Conservation (phyloP, 2,113 vertebrate species). For the Gallinago jamesoni region DNA sequence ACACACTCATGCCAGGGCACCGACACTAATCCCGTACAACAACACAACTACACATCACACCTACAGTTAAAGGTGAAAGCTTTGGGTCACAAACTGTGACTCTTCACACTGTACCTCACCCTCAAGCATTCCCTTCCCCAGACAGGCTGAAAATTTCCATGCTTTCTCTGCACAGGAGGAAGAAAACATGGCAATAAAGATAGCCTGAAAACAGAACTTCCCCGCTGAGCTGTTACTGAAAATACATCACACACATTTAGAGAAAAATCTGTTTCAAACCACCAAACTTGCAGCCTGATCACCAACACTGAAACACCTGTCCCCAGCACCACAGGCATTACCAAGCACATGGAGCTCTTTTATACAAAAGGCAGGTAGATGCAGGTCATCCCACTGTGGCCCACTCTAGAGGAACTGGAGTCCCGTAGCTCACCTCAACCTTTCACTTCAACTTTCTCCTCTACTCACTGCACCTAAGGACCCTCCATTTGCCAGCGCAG, state of each 20-base stretch:
- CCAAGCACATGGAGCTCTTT: background rate
- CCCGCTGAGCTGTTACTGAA: background rate
- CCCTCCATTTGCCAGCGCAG: background rate
- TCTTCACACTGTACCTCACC: background rate
- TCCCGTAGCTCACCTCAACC: background rate
- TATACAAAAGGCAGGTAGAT: background rate
- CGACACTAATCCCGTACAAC: background rate
- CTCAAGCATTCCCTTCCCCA: background rate
- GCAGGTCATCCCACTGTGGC: background rate
- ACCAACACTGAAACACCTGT: background rate
- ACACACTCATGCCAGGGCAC: background rate
- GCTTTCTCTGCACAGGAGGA: background rate
- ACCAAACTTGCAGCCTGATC: background rate
- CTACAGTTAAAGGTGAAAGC: background rate
- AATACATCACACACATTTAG: background rate
- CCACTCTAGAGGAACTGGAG: background rate
- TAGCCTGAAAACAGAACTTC: background rate
- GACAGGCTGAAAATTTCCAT: background rate
- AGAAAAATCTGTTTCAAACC: background rate
- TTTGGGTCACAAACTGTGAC: background rate
- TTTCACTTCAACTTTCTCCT: background rate
- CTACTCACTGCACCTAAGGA: background rate
- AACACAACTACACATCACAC: background rate
- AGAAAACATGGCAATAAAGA: background rate
- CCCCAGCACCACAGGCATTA: background rate